Evolutionary conservation across 2,113 vertebrate genomes (phyloP), one percentile per base, ranked within the genome.

Genomic region (Callithrix jacchus): DNA sequence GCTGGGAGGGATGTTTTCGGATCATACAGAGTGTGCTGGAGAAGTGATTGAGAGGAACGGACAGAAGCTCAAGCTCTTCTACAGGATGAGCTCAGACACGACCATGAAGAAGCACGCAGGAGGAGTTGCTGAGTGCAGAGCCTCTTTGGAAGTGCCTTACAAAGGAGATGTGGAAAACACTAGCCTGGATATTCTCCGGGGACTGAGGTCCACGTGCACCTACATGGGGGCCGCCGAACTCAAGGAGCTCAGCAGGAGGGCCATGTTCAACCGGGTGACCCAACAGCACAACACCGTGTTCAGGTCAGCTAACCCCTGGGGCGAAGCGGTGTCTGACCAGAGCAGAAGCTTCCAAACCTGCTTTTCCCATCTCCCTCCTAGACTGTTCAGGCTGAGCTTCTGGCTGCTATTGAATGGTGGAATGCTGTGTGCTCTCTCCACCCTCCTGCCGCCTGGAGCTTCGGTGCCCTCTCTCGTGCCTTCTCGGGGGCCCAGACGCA

Each of bases 171-270:
- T 99, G 47, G 99, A 99, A 94, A 97, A 99, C 98, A 99, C 99
- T 25, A 98, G 99, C 94, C 99, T 98, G 47, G 99, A 99, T 92
- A 99, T 99, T 96, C 98, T 99, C 0, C 99, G 99, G 0, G 99
- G 99, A 17, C 98, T 99, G 87, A 99, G 99, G 87, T 99, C 99
- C 96, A 99, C 99, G 90, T 99, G 99, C 97, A 99, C 99, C 71
- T 99, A 99, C 0, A 99, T 99, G 97, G 99, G 99, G 88, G 99
- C 99, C 1, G 99, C 99, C 97, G 99, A 99, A 96, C 99, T 99
- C 87, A 99, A 99, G 97, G 99, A 99, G 98, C 99, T 99, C 96
- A 99, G 99, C 98, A 98, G 99, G 95, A 99, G 99, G 97, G 99
- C 99, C 0, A 99, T 99, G 0, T 99, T 99, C 97, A 99, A 99